Percentiles rank a stretch among this genome's conserved stretches.
These are phyloP conservation scores for Atherix ibis DNA, from an alignment of 2,888 invertebrate genomes.

Conservation along the genomic window DNA sequence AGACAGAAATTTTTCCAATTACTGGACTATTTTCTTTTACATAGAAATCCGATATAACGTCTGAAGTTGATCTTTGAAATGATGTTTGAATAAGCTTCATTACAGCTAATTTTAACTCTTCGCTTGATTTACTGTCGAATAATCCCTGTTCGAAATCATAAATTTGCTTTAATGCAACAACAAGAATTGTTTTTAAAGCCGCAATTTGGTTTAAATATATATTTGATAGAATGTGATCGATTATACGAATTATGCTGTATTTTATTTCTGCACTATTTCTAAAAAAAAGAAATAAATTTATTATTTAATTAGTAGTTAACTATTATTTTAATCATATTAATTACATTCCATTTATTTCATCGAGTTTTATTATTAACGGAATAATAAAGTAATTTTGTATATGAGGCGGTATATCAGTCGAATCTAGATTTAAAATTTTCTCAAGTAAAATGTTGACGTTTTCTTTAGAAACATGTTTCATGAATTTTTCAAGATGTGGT, in stretches of 20 bases:
- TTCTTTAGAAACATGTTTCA: constrained; percentile 18
- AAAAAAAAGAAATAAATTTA: too few relatives aligned
- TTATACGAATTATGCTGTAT: constrained; percentile 20
- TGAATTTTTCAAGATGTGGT: constrained; percentile 24
- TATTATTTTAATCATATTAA: not conserved
- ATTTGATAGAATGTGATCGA: constrained; percentile 21
- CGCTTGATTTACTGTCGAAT: constrained; percentile 16
- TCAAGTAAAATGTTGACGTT: constrained; percentile 18
- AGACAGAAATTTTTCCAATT: constrained; percentile 48
- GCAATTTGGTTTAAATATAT: constrained; percentile 21
- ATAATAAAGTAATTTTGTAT: constrained; percentile 24
- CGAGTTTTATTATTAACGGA: constrained; percentile 26
- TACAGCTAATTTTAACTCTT: constrained; percentile 27
- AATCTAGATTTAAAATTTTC: constrained; percentile 20
- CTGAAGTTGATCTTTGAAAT: constrained; percentile 22
- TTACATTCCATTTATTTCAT: constrained; percentile 21
- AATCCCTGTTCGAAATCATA: constrained; percentile 18
- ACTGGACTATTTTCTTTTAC: constrained; percentile 39
- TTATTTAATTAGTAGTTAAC: not conserved
- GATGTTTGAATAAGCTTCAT: constrained; percentile 22
- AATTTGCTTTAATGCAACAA: constrained; percentile 23
- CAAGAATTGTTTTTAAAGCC: constrained; percentile 23
- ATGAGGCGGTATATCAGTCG: constrained; percentile 22
- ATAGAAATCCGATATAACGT: constrained; percentile 40
- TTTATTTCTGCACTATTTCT: constrained; percentile 25